Evolutionary conservation across 2,113 vertebrate species (phyloP).

Genomic region (Girardinichthys multiradiatus): DNA sequence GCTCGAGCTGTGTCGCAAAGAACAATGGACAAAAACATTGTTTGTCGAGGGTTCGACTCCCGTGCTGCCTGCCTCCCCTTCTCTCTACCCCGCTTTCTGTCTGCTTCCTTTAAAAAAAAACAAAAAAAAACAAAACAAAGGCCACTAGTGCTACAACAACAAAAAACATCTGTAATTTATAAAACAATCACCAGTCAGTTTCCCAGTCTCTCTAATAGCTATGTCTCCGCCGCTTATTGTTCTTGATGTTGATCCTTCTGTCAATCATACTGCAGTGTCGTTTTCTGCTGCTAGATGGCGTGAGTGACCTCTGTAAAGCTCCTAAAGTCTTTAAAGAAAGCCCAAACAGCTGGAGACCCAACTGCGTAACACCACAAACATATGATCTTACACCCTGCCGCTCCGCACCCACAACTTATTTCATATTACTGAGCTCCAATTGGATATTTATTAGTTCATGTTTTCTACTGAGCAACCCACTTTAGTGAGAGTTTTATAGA

Average conservation of each 20-base stretch:
- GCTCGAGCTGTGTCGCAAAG: not conserved
- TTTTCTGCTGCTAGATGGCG: conserved; percentile 78
- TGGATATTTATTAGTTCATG: not conserved
- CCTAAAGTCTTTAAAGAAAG: conserved; percentile 1
- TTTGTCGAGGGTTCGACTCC: too few relatives aligned
- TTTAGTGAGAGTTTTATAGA: too few relatives aligned
- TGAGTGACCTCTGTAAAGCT: conserved; percentile 54
- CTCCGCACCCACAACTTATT: not conserved
- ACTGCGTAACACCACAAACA: conserved; percentile 7
- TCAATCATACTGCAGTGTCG: conserved; percentile 51
- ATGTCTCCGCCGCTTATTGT: not conserved
- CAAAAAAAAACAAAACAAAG: too few relatives aligned
- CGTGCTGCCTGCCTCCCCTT: too few relatives aligned
- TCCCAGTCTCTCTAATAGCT: not conserved
- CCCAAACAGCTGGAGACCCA: conserved; percentile 19
- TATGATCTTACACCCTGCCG: conserved; percentile 2
- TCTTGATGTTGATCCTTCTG: conserved; percentile 15
- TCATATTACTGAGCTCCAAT: not conserved
- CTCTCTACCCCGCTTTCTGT: too few relatives aligned
- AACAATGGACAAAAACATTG: too few relatives aligned
- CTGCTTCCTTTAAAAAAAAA: too few relatives aligned
- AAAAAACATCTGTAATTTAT: not conserved
- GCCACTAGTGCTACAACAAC: too few relatives aligned
- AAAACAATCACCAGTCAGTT: not conserved
- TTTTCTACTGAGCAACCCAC: not conserved